Conservation (phyloP, 2,113 vertebrate species). For the Marmota monax region DNA sequence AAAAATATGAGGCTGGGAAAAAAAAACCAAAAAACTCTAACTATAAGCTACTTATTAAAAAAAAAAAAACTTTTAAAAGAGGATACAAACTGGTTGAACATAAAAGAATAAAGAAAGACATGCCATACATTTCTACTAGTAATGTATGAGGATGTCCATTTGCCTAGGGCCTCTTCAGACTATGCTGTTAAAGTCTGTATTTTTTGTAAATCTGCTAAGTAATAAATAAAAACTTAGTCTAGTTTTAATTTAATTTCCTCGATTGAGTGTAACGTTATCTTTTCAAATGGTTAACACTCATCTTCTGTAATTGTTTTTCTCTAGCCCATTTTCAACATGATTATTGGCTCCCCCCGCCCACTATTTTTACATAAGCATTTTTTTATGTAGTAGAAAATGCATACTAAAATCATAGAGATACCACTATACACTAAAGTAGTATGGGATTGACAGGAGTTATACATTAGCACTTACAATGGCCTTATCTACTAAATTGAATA, state of each 20-base stretch:
- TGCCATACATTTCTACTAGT: not conserved
- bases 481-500: constrained; percentile 19
- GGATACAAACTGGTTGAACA: not conserved
- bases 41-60: not conserved
- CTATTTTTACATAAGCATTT: not conserved
- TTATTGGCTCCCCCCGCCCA: not conserved
- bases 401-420: not conserved
- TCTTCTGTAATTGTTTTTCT: constrained; percentile 25
- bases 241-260: constrained; percentile 9
- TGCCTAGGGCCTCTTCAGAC: not conserved
- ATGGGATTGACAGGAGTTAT: not conserved
- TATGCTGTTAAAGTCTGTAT: not conserved
- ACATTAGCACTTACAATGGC: not conserved
- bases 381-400: not conserved
- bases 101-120: constrained; percentile 18
- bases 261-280: not conserved
- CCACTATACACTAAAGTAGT: not conserved
- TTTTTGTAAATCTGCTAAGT: not conserved
- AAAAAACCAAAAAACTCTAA: not conserved
- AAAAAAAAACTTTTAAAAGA: constrained; percentile 29
- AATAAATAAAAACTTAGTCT: constrained; percentile 8
- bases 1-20: too few species aligned
- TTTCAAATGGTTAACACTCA: not conserved
- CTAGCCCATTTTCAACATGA: not conserved
- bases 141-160: not conserved